These are phyloP conservation scores for Lampris incognitus DNA, from an alignment of 2,113 vertebrate genomes.

Conservation along the genomic window DNA sequence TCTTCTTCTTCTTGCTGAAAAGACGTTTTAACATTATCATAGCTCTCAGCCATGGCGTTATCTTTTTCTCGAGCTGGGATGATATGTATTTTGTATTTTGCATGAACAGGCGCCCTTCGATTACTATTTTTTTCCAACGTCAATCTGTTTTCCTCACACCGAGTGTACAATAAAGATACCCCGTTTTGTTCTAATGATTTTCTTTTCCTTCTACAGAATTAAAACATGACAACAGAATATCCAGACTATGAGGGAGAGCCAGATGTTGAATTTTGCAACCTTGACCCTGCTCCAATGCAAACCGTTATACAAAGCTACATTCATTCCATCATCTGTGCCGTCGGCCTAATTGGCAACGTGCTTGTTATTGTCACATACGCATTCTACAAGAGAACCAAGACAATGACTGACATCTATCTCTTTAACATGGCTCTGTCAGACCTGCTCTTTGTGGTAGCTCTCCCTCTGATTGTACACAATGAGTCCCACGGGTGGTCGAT, in stretches of 20 bases:
- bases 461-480: slow-evolving; percentile 88
- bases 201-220: slow-evolving; percentile 34
- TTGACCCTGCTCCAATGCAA: slow-evolving; percentile 12
- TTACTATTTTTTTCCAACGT: too few relatives aligned
- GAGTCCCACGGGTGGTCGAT: slow-evolving; percentile 85
- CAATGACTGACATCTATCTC: slow-evolving; percentile 93
- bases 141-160: not conserved
- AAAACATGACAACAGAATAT: slow-evolving; percentile 19
- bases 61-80: too few relatives aligned
- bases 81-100: too few relatives aligned
- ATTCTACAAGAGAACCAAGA: slow-evolving; percentile 88
- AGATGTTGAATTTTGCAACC: slow-evolving; percentile 36
- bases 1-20: not conserved
- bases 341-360: slow-evolving; percentile 88
- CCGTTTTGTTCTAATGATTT: not conserved
- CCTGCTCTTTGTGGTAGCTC: slow-evolving; percentile 88
- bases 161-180: not conserved
- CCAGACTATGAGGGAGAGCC: accelerated
- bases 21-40: not conserved
- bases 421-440: slow-evolving; percentile 91
- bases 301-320: slow-evolving; percentile 54
- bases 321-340: slow-evolving; percentile 85
- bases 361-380: slow-evolving; percentile 90
- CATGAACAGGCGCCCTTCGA: too few relatives aligned
- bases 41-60: not conserved